A percentile compares a stretch with the other conserved stretches of the same genome.
Conservation (phyloP, 2,888 invertebrate genomes). For the Elysia crispata region DNA sequence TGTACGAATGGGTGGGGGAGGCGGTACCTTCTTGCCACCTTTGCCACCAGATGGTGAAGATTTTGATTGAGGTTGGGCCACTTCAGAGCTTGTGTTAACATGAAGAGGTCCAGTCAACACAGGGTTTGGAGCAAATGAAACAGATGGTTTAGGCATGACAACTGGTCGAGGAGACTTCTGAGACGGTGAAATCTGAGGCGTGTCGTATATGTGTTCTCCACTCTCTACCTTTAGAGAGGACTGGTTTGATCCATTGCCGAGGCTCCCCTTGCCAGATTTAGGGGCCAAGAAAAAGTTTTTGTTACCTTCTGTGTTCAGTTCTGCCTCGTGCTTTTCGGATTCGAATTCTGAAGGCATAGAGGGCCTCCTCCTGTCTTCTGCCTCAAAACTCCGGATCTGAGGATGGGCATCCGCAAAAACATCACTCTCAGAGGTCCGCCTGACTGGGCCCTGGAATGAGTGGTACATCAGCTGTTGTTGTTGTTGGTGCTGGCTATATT, state of each 20-base stretch:
- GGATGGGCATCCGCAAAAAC: constrained; percentile 21
- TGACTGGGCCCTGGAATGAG: constrained; percentile 80
- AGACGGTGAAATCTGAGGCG: constrained; percentile 60
- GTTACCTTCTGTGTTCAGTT: constrained; percentile 62
- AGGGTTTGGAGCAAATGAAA: constrained; percentile 26
- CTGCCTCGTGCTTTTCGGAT: constrained; percentile 67
- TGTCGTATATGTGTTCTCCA: constrained; percentile 68
- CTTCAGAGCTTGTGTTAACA: constrained; percentile 59
- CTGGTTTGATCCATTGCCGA: constrained; percentile 14
- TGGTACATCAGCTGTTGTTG: constrained; percentile 78
- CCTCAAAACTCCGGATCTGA: constrained; percentile 32
- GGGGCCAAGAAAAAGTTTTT: constrained; percentile 50
- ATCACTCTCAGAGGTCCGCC: constrained; percentile 49
- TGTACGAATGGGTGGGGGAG: constrained; percentile 79
- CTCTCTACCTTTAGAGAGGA: constrained; percentile 40
- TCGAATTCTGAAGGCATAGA: constrained; percentile 79
- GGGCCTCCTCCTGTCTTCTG: constrained; percentile 85
- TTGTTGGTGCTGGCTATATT: neutral
- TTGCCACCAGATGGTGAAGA: constrained; percentile 64
- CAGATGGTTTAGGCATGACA: constrained; percentile 53
- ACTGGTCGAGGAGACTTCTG: constrained; percentile 51
- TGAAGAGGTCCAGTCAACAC: constrained; percentile 55
- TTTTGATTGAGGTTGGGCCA: constrained; percentile 49
- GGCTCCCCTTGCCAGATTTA: constrained; percentile 42
- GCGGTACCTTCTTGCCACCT: constrained; percentile 75